Evolutionary conservation across 2,888 invertebrate species (phyloP).

Genomic region (Caradrina clavipalpis): DNA sequence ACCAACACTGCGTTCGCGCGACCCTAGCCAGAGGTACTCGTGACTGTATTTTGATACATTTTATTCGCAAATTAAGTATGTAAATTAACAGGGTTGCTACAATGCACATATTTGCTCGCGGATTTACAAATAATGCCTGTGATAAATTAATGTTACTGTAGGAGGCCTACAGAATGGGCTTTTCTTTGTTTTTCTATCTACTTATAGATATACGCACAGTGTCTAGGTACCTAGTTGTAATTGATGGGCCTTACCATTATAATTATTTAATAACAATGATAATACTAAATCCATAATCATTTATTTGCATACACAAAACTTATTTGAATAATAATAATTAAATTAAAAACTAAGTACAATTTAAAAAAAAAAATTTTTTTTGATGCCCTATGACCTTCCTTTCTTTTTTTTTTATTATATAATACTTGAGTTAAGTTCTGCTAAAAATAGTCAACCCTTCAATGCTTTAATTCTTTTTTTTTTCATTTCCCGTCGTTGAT

Average conservation of each 20-base stretch:
- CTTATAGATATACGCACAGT: background rate
- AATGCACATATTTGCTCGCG: conserved; percentile 29
- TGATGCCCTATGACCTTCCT: too few relatives aligned
- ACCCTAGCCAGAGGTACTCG: conserved; percentile 26
- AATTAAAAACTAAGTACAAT: too few relatives aligned
- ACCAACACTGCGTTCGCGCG: conserved; percentile 56
- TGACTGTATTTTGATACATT: conserved; percentile 57
- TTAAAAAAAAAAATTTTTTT: too few relatives aligned
- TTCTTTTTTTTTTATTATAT: too few relatives aligned
- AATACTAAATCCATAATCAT: too few relatives aligned
- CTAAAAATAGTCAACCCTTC: too few relatives aligned
- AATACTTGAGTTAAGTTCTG: background rate
- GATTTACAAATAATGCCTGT: conserved; percentile 17
- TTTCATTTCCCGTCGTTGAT: too few relatives aligned
- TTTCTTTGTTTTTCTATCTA: conserved; percentile 10
- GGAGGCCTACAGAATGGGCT: background rate
- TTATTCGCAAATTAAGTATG: conserved; percentile 68
- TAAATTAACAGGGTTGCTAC: conserved; percentile 37
- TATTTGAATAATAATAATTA: too few relatives aligned
- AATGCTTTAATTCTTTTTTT: too few relatives aligned
- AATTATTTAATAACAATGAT: background rate
- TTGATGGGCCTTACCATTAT: background rate
- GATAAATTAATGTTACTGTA: conserved; percentile 7
- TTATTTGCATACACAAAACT: too few relatives aligned
- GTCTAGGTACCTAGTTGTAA: background rate